phyloP scores from a whole-genome alignment of 2,113 vertebrate species.

The Toxotes jaculatrix region DNA sequence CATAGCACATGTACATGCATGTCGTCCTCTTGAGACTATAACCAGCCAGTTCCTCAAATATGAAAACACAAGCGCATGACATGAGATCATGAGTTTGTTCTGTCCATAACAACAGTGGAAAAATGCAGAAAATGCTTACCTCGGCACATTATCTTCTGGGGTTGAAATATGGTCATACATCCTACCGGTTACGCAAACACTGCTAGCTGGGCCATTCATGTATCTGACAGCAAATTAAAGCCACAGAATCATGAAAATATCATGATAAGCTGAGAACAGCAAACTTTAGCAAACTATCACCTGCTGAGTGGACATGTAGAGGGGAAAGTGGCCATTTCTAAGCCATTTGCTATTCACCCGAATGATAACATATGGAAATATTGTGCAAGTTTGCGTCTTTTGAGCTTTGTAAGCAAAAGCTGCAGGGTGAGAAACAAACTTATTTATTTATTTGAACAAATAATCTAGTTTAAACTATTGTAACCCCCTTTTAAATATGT shows the following conservation, averaged over 20 bases:
- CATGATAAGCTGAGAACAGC: neutral
- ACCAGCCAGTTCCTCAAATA: constrained; percentile 59
- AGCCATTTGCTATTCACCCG: no score
- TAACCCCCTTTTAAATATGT: neutral
- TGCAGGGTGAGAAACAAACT: neutral
- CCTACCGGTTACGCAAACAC: neutral
- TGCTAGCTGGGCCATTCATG: neutral
- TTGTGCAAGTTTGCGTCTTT: no score
- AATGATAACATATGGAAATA: no score
- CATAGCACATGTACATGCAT: constrained; percentile 19
- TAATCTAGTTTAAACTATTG: neutral
- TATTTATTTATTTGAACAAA: neutral
- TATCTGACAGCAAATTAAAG: neutral
- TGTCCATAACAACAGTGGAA: constrained; percentile 35
- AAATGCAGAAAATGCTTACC: constrained; percentile 52
- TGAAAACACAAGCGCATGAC: constrained; percentile 55
- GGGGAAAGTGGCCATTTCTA: no score
- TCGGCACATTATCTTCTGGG: constrained; percentile 20
- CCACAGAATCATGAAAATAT: neutral
- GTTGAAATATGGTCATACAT: constrained; percentile 30
- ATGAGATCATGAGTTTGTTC: constrained; percentile 49
- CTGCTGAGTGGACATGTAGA: no score
- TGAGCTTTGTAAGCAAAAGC: neutral
- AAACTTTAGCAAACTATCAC: neutral
- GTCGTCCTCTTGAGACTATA: constrained; percentile 4